Evolutionary conservation across 2,888 invertebrate genomes (phyloP).

Genomic region (Cheilosia variabilis): DNA sequence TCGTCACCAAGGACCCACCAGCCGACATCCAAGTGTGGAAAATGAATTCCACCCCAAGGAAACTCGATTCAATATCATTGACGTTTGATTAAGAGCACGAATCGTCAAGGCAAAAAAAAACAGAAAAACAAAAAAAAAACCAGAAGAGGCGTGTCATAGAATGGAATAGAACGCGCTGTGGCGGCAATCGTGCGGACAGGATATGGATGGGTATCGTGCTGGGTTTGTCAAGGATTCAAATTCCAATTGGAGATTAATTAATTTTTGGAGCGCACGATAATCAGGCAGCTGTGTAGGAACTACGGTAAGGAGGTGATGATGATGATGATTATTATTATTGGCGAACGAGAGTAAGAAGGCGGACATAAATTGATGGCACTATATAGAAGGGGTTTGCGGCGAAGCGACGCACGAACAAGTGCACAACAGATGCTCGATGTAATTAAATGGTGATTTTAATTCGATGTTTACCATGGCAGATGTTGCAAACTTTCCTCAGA

Average conservation of each 20-base stretch:
- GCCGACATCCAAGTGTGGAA: slow-evolving; percentile 18
- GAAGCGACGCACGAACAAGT: slow-evolving; percentile 1
- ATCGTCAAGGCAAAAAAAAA: slow-evolving; percentile 18
- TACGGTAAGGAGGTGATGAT: slow-evolving; percentile 20
- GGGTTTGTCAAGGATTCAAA: slow-evolving; percentile 61
- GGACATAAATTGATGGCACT: slow-evolving; percentile 29
- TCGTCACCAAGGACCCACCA: slow-evolving; percentile 11
- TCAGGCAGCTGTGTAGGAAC: slow-evolving; percentile 13
- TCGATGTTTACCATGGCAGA: slow-evolving; percentile 42
- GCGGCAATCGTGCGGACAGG: slow-evolving; percentile 43
- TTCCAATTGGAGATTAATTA: slow-evolving; percentile 69
- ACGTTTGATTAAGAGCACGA: slow-evolving; percentile 70
- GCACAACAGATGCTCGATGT: slow-evolving; percentile 15
- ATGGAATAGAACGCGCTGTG: not conserved
- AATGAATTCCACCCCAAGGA: slow-evolving; percentile 53
- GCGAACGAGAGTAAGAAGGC: not conserved
- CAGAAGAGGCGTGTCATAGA: slow-evolving; percentile 4
- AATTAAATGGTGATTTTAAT: slow-evolving; percentile 50
- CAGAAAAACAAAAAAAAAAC: not conserved
- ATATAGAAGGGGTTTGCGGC: not conserved
- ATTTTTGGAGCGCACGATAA: slow-evolving; percentile 54
- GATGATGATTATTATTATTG: slow-evolving; percentile 25
- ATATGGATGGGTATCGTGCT: slow-evolving; percentile 37
- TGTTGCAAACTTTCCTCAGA: slow-evolving; percentile 10
- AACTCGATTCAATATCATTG: slow-evolving; percentile 71